Evolutionary conservation across 2,113 vertebrate species (phyloP).

Genomic region (Paramormyrops kingsleyae): DNA sequence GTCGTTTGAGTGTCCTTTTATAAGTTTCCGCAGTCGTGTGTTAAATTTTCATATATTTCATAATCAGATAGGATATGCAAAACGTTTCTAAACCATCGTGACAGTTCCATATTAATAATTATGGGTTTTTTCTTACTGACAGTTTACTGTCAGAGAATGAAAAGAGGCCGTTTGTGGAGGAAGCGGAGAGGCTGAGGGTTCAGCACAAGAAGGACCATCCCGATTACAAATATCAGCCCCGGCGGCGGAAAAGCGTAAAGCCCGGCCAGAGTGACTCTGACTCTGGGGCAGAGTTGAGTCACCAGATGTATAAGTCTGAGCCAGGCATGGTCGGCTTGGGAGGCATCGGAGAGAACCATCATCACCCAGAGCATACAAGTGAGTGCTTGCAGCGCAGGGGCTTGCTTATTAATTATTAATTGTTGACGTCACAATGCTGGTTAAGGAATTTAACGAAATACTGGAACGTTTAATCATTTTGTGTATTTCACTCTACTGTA

Average conservation of each 20-base stretch:
- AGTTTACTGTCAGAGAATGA: slow-evolving; percentile 80
- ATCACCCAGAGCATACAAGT: slow-evolving; percentile 83
- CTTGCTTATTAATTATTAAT: neutral
- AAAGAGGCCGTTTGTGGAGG: slow-evolving; percentile 82
- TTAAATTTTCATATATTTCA: neutral
- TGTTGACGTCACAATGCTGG: neutral
- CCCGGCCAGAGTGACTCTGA: slow-evolving; percentile 64
- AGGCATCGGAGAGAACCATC: slow-evolving; percentile 64
- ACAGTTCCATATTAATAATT: neutral
- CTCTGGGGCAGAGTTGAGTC: slow-evolving; percentile 67
- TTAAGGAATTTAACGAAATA: neutral
- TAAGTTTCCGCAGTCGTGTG: neutral
- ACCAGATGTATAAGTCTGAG: slow-evolving; percentile 81
- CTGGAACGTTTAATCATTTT: neutral
- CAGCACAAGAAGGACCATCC: slow-evolving; percentile 91
- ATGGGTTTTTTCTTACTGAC: neutral
- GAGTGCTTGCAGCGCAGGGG: slow-evolving; percentile 8
- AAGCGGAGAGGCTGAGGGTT: slow-evolving; percentile 77
- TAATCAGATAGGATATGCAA: neutral
- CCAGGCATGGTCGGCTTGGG: slow-evolving; percentile 62
- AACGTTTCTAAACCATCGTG: neutral
- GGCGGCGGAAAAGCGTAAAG: slow-evolving; percentile 76
- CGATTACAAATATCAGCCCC: slow-evolving; percentile 90
- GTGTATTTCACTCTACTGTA: neutral
- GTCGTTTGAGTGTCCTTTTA: neutral